Percentiles rank a stretch among this genome's conserved stretches.
Conservation (phyloP, 2,797 vertebrate species). For the Sebastes oblongus region DNA sequence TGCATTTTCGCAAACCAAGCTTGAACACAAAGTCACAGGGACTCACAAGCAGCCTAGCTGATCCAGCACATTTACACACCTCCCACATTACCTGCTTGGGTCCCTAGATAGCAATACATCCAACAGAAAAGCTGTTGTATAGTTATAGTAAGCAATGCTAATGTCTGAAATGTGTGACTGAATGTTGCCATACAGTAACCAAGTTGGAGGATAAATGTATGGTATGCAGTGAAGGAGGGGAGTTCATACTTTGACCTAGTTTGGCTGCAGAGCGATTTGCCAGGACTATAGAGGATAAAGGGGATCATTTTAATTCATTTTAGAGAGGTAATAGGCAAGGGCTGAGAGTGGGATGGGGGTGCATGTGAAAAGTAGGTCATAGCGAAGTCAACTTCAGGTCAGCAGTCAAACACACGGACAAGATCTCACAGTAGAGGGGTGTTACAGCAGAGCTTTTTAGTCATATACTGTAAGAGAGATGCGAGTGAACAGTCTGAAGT, state of each 20-base stretch:
- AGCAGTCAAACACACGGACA: conserved; percentile 31
- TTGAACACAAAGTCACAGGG: background rate
- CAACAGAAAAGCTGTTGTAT: background rate
- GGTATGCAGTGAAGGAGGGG: conserved; percentile 47
- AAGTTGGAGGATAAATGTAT: conserved; percentile 43
- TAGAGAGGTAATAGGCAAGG: conserved; percentile 8
- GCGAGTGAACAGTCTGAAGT: background rate
- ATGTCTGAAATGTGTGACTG: conserved; percentile 24
- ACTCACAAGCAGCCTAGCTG: background rate
- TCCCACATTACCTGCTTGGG: background rate
- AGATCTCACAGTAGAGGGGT: conserved; percentile 10
- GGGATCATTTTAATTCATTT: conserved; percentile 43
- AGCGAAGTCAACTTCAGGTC: conserved; percentile 61
- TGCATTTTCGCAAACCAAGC: background rate
- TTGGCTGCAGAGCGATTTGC: conserved; percentile 25
- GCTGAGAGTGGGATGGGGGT: background rate
- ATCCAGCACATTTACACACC: background rate
- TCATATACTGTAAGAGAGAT: background rate
- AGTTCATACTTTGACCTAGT: conserved; percentile 47
- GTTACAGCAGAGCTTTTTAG: background rate
- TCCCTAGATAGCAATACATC: background rate
- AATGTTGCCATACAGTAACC: conserved; percentile 34
- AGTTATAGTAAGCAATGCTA: background rate
- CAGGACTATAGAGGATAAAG: conserved; percentile 19
- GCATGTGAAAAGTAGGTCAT: conserved; percentile 61